Evolutionary conservation across 2,888 invertebrate species (phyloP).

Genomic region (Teleogryllus oceanicus): DNA sequence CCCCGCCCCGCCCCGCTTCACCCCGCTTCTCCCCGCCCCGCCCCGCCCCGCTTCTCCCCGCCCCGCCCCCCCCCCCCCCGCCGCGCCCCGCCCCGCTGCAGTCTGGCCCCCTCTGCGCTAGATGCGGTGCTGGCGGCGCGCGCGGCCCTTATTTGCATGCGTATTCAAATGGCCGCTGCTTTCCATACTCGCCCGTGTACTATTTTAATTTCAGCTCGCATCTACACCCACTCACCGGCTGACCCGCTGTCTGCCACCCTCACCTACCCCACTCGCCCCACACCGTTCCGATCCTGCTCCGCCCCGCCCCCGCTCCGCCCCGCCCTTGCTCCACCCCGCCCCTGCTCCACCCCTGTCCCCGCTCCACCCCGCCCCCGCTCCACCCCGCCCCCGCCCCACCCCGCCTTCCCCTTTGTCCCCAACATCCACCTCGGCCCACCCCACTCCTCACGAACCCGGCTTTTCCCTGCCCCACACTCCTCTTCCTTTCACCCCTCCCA

Average conservation of each 20-base stretch:
- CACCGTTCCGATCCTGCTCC: background rate
- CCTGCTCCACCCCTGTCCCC: background rate
- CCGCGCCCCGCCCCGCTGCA: background rate
- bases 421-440: too few species aligned
- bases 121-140: background rate
- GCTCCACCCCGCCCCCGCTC: too few species aligned
- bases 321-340: too few species aligned
- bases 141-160: background rate
- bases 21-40: too few species aligned
- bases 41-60: background rate
- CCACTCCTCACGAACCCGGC: too few species aligned
- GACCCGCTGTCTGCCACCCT: background rate
- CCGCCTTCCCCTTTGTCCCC: too few species aligned
- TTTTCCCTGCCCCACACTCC: too few species aligned
- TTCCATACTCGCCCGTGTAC: constrained; percentile 6
- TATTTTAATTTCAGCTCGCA: constrained; percentile 1
- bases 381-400: too few species aligned
- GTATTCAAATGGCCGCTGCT: background rate
- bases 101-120: background rate
- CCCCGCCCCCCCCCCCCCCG: background rate
- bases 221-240: background rate
- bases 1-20: background rate
- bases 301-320: background rate
- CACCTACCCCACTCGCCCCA: background rate
- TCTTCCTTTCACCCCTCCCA: too few species aligned